Evolutionary conservation across 1,140 invertebrate genomes (phyloP).

Genomic region (Cydia fagiglandana): DNA sequence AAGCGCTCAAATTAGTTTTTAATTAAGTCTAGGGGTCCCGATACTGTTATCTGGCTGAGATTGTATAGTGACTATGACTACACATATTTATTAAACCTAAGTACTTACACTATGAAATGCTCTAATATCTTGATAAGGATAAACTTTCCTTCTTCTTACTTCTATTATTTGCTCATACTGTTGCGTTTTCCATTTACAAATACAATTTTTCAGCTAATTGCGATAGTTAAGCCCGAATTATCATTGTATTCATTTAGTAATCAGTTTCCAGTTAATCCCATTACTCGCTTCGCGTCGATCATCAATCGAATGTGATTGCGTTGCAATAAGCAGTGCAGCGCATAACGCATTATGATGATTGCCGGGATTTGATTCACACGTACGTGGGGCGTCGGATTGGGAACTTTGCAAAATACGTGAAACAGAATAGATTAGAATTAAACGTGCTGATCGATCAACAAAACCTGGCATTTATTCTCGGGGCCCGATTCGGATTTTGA

Average conservation of each 20-base stretch:
- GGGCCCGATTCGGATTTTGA: too few species aligned
- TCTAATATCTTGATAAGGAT: too few species aligned
- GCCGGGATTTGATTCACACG: conserved; percentile 36
- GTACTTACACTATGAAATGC: too few species aligned
- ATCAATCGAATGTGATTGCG: conserved; percentile 24
- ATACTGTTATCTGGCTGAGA: too few species aligned
- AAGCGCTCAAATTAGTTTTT: too few species aligned
- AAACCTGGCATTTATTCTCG: too few species aligned
- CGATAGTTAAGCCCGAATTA: conserved; percentile 6
- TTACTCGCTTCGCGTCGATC: not conserved
- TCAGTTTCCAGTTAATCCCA: conserved; percentile 14
- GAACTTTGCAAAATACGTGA: not conserved
- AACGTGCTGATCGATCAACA: too few species aligned
- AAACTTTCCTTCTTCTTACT: too few species aligned
- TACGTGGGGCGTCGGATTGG: conserved; percentile 21
- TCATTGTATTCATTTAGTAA: conserved; percentile 24
- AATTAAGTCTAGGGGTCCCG: too few species aligned
- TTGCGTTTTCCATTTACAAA: not conserved
- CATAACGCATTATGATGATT: conserved; percentile 33
- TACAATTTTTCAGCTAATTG: not conserved
- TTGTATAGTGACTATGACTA: too few species aligned
- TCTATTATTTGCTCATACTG: not conserved
- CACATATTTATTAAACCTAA: too few species aligned
- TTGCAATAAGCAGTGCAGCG: conserved; percentile 23
- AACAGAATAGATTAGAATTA: too few species aligned